Percentiles rank a stretch among this genome's conserved stretches.
Evolutionary conservation across 1,140 invertebrate species (phyloP).

Genomic region (Aphis craccivora): DNA sequence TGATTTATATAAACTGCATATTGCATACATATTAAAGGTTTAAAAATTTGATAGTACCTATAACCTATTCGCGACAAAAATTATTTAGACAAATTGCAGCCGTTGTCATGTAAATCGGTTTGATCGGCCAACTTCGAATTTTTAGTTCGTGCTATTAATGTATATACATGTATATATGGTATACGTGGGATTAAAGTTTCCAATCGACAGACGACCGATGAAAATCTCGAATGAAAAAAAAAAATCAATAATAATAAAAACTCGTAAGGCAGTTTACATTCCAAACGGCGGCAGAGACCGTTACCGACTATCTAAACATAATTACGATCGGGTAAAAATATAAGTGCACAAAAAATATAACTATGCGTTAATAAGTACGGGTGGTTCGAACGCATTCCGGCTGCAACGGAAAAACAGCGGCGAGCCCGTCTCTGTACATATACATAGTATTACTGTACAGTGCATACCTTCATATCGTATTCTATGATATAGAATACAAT

Average conservation of each 20-base stretch:
- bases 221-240: background rate
- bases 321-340: background rate
- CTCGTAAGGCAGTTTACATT: background rate
- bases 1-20: too few species aligned
- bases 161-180: background rate
- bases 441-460: background rate
- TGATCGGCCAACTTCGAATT: background rate
- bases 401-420: background rate
- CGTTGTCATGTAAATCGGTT: background rate
- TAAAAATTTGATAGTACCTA: background rate
- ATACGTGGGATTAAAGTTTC: conserved; percentile 11
- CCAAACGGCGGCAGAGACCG: background rate
- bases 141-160: background rate
- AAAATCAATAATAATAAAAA: background rate
- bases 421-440: background rate
- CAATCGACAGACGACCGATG: background rate
- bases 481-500: background rate
- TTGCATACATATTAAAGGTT: too few species aligned
- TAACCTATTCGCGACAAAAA: background rate
- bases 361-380: conserved; percentile 41
- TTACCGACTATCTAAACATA: background rate
- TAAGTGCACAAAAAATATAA: background rate
- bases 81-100: background rate
- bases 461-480: background rate
- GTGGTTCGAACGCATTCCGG: background rate